Conservation (phyloP, 1,140 invertebrate species). For the Papilio glaucus region DNA sequence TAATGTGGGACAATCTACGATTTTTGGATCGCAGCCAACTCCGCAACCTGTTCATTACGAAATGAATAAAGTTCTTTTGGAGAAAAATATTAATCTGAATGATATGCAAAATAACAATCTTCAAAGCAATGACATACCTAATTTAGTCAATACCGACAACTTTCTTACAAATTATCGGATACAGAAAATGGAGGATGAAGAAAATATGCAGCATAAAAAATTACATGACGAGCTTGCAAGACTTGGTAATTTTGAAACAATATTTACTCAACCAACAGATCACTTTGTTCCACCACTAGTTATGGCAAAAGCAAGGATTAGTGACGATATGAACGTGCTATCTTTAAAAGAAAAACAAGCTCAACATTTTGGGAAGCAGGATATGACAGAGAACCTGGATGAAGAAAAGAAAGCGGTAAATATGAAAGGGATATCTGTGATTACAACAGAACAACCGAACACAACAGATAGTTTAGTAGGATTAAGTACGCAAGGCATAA, state of each 20-base stretch:
- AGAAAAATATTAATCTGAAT: constrained; percentile 60
- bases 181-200: constrained; percentile 70
- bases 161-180: constrained; percentile 53
- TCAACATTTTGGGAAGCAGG: constrained; percentile 69
- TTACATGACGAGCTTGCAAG: constrained; percentile 72
- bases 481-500: constrained; percentile 23
- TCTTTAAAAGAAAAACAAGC: constrained; percentile 80
- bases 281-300: constrained; percentile 82
- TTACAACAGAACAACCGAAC: constrained; percentile 12
- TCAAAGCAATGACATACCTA: constrained; percentile 67
- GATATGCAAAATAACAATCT: constrained; percentile 59
- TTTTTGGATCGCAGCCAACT: not conserved
- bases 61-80: constrained; percentile 46
- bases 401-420: constrained; percentile 44
- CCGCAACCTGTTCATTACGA: constrained; percentile 33
- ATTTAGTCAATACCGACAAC: constrained; percentile 53
- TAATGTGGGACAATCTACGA: not conserved
- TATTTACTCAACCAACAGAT: constrained; percentile 81
- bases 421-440: constrained; percentile 32
- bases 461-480: constrained; percentile 12
- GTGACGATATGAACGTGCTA: constrained; percentile 80
- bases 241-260: constrained; percentile 72
- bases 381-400: constrained; percentile 49
- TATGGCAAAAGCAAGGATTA: constrained; percentile 81
- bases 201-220: constrained; percentile 70